These are phyloP conservation scores for Motacilla tschutschensis DNA, from an alignment of 2,113 vertebrate species.

Conservation along the genomic window DNA sequence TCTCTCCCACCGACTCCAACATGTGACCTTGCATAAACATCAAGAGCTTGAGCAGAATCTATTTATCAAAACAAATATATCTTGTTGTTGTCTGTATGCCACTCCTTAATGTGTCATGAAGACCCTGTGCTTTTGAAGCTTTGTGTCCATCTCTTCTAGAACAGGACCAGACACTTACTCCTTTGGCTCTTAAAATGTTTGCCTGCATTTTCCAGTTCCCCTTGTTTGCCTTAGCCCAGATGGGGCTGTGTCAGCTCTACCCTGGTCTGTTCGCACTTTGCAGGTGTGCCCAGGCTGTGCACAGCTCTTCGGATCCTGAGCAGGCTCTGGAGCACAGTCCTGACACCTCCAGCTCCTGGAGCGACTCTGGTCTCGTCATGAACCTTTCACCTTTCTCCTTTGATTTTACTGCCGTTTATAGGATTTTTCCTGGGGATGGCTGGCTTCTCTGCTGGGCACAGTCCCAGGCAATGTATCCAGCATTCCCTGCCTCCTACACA, in stretches of 20 bases:
- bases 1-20: no score
- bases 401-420: background rate
- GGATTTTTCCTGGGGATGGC: background rate
- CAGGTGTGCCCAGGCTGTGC: background rate
- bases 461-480: background rate
- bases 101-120: background rate
- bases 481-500: background rate
- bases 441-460: background rate
- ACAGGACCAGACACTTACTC: background rate
- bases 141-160: background rate
- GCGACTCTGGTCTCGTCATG: background rate
- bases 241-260: background rate
- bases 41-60: background rate
- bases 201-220: background rate
- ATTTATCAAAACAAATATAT: background rate
- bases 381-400: background rate
- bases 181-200: background rate
- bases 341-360: background rate
- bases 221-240: background rate
- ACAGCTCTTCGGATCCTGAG: background rate
- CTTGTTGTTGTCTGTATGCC: background rate
- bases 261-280: background rate
- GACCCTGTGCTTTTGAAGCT: background rate
- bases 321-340: background rate
- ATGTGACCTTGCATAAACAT: background rate